These are phyloP conservation scores for Amblyjoppa proteus DNA, from an alignment of 2,888 invertebrate species.

Conservation along the genomic window DNA sequence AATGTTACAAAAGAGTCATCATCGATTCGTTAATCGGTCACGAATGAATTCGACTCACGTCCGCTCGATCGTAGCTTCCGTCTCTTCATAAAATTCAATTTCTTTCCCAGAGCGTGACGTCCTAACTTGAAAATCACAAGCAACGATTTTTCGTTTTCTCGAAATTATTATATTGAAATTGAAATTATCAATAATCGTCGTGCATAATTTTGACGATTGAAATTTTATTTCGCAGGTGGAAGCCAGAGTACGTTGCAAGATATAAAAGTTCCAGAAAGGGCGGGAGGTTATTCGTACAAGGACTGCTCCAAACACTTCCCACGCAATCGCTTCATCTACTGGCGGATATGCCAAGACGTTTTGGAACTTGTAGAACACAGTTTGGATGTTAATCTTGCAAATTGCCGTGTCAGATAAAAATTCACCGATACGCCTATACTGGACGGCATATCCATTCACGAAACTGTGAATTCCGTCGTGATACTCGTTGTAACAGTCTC, in stretches of 20 bases:
- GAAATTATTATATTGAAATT: not conserved
- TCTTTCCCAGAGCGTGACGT: conserved; percentile 19
- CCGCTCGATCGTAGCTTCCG: not conserved
- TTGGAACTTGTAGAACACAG: conserved; percentile 96
- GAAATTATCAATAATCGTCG: not conserved
- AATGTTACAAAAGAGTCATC: not conserved
- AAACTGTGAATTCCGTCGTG: conserved; percentile 90
- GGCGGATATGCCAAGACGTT: conserved; percentile 95
- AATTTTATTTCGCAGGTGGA: conserved; percentile 88
- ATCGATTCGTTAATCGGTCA: not conserved
- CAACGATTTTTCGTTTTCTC: not conserved
- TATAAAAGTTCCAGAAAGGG: conserved; percentile 95
- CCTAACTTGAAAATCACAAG: conserved; percentile 47
- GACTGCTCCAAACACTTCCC: conserved; percentile 89
- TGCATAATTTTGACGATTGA: not conserved
- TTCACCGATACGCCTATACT: conserved; percentile 93
- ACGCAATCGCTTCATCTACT: conserved; percentile 95
- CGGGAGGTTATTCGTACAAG: conserved; percentile 94
- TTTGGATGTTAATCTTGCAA: conserved; percentile 93
- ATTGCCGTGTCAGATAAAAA: conserved; percentile 92
- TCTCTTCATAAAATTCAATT: not conserved
- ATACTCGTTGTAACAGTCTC: conserved; percentile 96
- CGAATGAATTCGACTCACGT: not conserved
- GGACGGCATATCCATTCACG: conserved; percentile 91
- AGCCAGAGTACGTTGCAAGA: conserved; percentile 97